Evolutionary conservation across 1,140 invertebrate species (phyloP), one percentile per base, ranked within the genome.

Genomic region (Zaprionus gabonicus): DNA sequence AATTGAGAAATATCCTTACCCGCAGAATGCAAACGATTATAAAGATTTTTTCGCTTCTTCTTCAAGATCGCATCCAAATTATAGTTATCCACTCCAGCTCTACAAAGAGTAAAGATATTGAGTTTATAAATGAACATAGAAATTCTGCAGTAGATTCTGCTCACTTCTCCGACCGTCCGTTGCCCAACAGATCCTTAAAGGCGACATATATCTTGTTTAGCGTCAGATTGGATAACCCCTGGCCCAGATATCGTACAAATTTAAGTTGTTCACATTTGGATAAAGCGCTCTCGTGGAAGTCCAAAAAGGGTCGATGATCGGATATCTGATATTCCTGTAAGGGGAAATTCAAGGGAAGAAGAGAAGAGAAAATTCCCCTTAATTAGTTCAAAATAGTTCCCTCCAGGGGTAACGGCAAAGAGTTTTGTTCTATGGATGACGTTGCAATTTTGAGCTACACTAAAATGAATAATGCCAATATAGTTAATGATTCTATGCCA

Each of bases 271-370:
- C 92, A 91, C 81, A 88, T 81, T 93, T 93, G 79, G 91, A 91
- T 91, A 93, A 78, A 80, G 91, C 91, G 81, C 91, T 92, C 91
- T 92, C 91, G 91, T 92, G 91, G 88, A 92, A 92, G 87, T 92
- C 91, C 91, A 92, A 91, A 92, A 92, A 92, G 90, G 91, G 91
- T 91, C 91, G 82, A 92, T 92, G 91, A 92, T 92, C 91, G 88
- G 91, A 88, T 82, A 92, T 92, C 90, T 92, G 91, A 92, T 92
- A 92, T 92, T 92, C 91, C 91, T 92, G 59, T 49, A n/a, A 10
- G 10, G 13, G 59, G 28, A 67, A 28, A 65, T 10, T 20, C 25
- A 38, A 17, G 4, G 51, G 51, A 4, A 51, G 41, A n/a, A 25
- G 44, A 78, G 38, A 20, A 49, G 15, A 49, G 13, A 25, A 41